Evolutionary conservation across 2,113 vertebrate species (phyloP).

Genomic region (Damaliscus lunatus): DNA sequence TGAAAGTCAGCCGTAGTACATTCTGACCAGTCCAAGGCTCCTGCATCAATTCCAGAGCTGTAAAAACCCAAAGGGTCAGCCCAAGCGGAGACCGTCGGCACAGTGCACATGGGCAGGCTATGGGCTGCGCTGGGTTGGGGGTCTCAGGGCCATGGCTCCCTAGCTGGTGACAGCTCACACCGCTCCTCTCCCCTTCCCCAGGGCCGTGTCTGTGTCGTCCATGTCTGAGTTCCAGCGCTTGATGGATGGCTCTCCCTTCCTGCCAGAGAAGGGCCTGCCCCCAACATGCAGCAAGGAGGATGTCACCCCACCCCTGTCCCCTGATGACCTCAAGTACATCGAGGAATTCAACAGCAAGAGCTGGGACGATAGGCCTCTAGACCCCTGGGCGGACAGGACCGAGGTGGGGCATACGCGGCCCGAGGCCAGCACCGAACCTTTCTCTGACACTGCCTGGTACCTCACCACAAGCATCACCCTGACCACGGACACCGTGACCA

Average conservation of each 20-base stretch:
- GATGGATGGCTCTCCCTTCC: conserved; percentile 98
- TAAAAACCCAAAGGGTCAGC: not conserved
- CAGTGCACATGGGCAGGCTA: fast-evolving
- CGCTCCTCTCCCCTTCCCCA: conserved; percentile 58
- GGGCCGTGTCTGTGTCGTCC: conserved; percentile 97
- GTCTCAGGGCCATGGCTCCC: not conserved
- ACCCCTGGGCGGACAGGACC: conserved; percentile 85
- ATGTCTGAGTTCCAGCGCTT: conserved; percentile 98
- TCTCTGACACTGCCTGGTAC: conserved; percentile 92
- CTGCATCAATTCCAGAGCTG: not conserved
- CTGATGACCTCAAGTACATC: conserved; percentile 97
- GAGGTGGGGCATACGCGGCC: conserved; percentile 77
- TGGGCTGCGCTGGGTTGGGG: not conserved
- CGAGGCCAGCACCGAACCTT: conserved; percentile 78
- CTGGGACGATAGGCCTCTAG: conserved; percentile 86
- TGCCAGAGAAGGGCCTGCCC: conserved; percentile 90
- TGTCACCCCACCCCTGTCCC: conserved; percentile 93
- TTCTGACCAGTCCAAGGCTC: not conserved
- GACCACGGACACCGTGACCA: conserved; percentile 94
- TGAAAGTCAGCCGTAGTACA: not conserved
- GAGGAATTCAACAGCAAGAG: conserved; percentile 95
- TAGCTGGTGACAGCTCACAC: not conserved
- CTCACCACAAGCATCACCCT: conserved; percentile 95
- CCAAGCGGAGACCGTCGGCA: fast-evolving
- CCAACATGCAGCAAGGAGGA: conserved; percentile 86